These are phyloP conservation scores for Epinephelus fuscoguttatus DNA, from an alignment of 2,113 vertebrate genomes.

Conservation along the genomic window DNA sequence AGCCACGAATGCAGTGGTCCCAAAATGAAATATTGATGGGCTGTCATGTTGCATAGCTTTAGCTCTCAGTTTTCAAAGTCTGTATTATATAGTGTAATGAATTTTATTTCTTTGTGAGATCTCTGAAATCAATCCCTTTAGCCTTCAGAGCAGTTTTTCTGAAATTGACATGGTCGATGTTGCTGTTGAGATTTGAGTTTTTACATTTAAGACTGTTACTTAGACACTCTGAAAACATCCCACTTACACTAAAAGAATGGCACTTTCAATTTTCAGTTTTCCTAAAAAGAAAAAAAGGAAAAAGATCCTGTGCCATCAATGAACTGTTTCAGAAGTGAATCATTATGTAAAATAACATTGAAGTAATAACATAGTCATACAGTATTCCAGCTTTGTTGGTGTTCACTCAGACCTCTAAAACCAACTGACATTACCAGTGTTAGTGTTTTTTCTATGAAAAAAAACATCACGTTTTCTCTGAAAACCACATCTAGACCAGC, in stretches of 20 bases:
- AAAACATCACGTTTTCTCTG: conserved; percentile 8
- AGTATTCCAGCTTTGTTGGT: not conserved
- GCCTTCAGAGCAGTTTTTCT: not conserved
- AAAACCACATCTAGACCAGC: conserved; percentile 32
- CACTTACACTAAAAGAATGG: not conserved
- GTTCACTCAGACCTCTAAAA: not conserved
- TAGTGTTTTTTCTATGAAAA: not conserved
- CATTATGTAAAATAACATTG: not conserved
- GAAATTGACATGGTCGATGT: not conserved
- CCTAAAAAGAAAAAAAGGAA: not conserved
- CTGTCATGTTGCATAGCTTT: not conserved
- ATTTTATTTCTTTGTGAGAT: no score
- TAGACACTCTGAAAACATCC: not conserved
- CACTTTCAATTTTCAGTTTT: not conserved
- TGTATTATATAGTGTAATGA: no score
- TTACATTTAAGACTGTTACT: not conserved
- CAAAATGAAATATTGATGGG: not conserved
- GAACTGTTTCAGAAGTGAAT: not conserved
- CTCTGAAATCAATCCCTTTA: no score
- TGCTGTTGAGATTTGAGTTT: not conserved
- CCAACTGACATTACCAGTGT: not conserved
- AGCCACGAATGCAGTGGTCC: not conserved
- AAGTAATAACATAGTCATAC: not conserved
- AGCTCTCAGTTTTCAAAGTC: not conserved
- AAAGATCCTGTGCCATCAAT: not conserved